Evolutionary conservation across 2,113 vertebrate species (phyloP), one percentile per base, ranked within the genome.

Genomic region (Formicarius rufipectus): DNA sequence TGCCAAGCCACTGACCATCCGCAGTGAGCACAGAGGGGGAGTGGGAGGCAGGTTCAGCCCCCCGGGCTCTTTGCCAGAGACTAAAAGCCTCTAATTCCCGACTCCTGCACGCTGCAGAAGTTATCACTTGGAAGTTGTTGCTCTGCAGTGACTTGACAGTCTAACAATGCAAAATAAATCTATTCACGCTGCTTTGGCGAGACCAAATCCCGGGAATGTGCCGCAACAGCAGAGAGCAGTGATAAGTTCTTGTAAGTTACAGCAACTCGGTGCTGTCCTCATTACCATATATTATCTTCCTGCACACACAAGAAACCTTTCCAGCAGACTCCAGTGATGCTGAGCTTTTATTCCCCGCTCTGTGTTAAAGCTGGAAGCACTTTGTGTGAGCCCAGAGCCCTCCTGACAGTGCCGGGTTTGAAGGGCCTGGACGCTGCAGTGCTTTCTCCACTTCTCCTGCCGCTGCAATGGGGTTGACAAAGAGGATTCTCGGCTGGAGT

Each of bases 121-220:
- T 97, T 96, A 96, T 96, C 97, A 83, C 93, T 84, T 88, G 95
- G 93, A 98, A 97, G 98, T 50, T 97, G 97, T 97, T 97, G 96
- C 96, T 98, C 94, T 91, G 94, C 97, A 96, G 95, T 80, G 96
- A 53, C 94, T 97, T 97, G 98, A 98, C 97, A 98, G 97, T 76
- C 96, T 94, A 98, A 98, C 97, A 98, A 98, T 97, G 93, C 96
- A 97, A 97, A 97, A 97, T 97, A 97, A 98, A 98, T 97, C 97
- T 95, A 91, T 97, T 98, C 97, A 97, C 5, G 53, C 97, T 95
- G 97, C 97, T 97, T 91, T 75, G 95, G 98, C 62, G 60, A 97
- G 97, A 87, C 88, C 56, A 73, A 96, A 93, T 96, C 93, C 96
- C 23, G 69, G 94, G 95, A 98, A 97, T 78, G 92, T 79, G 97